Evolutionary conservation across 2,797 vertebrate genomes (phyloP).

Genomic region (Thalassophryne amazonica): DNA sequence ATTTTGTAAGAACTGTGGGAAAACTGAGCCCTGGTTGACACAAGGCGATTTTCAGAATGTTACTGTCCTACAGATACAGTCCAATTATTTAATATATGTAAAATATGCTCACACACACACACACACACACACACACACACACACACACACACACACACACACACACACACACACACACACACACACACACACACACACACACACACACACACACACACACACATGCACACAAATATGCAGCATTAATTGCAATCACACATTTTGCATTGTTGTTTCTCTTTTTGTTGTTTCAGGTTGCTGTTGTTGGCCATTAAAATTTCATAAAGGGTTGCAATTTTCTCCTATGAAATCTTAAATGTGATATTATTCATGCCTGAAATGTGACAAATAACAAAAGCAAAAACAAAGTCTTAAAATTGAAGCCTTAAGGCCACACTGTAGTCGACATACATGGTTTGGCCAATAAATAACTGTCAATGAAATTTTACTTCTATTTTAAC

Average conservation of each 20-base stretch:
- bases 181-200: neutral
- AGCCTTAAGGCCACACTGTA: neutral
- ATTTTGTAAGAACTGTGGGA: neutral
- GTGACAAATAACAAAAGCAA: conserved; percentile 68
- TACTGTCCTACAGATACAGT: neutral
- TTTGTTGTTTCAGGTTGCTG: conserved; percentile 31
- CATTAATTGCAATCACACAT: conserved; percentile 17
- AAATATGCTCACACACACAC: neutral
- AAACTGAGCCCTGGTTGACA: neutral
- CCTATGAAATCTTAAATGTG: conserved; percentile 69
- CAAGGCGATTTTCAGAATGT: neutral
- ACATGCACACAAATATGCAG: neutral
- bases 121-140: neutral
- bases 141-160: neutral
- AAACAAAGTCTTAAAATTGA: conserved; percentile 8
- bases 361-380: conserved; percentile 80
- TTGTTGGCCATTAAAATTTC: conserved; percentile 59
- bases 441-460: neutral
- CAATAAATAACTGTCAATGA: conserved; percentile 1
- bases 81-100: neutral
- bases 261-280: conserved; percentile 19
- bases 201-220: neutral
- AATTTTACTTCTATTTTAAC: too few relatives aligned
- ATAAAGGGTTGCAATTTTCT: conserved; percentile 54
- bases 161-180: neutral